Base-by-base conservation (phyloP, 2,113 vertebrate genomes). In the Vombatus ursinus region DNA sequence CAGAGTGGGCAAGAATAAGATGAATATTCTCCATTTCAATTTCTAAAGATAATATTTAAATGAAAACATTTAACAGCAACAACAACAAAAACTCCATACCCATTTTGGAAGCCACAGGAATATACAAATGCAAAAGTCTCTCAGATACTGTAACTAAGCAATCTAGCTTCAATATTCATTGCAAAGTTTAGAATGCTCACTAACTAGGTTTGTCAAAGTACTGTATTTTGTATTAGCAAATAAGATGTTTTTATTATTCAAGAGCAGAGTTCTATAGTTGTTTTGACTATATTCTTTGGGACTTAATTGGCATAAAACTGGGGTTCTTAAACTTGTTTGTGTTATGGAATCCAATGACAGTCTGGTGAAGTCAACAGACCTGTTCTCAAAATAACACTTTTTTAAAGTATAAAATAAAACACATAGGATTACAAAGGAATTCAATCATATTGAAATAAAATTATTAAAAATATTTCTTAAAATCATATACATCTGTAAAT, bases 81-180 rank as follows among this genome's bases (percentile, higher is more conserved):
- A 68, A 68, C 61, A 91, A 90, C 89, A 89, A 92, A 92, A 95
- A 49, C 14, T 22, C 37, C 19, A 11, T 31, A 28, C 28, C 11
- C 8, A 44, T n/a, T 84, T 8, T n/a, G 14, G 14, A 77, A 16
- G 44, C 26, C 14, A 44, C 37, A 44, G 37, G 16, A 84, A 7
- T 84, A 44, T 84, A 84, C 37, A 84, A 84, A 84, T 84, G 37
- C 37, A 84, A 84, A 22, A 61, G 3, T 57, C 26, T 77, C 37
- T 19, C 37, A 19, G 37, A 84, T 84, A 84, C 14, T 84, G 6
- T 44, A 22, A 44, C 16, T 84, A 68, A 68, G 37, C 14, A 25
- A 44, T 57, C 90, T 91, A 52, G 48, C 51, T 97, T 95, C 84
- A 68, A 92, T n/a, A 53, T 25, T 96, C n/a, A 52, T 3, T 84